Evolutionary conservation across 2,888 invertebrate genomes (phyloP), one percentile per base, ranked within the genome.

Genomic region (Tuberolachnus salignus): DNA sequence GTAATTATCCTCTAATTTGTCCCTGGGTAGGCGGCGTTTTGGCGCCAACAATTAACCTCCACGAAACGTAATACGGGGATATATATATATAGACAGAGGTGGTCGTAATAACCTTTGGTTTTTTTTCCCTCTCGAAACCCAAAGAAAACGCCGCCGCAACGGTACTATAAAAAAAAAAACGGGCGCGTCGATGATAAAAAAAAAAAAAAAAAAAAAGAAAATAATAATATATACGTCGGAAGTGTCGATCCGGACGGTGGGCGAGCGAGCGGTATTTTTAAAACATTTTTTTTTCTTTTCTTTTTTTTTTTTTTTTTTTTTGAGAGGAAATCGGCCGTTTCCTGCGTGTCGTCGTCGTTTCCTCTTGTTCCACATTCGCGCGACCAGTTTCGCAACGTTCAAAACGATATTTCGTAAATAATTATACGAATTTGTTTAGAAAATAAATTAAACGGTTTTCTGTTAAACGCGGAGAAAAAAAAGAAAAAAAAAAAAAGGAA

Each of bases 1-100:
- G 57, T 78, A 78, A 78, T 78, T 78, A 78, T 78, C 57, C 67
- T 78, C 78, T 78, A 78, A 78, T 78, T 78, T 78, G 78, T 78
- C 78, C 67, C 67, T 78, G 49, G n/a, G 78, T 67, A 55, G 78
- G 67, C 67, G 78, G 67, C 16, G 67, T 34, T 78, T 78, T 59
- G 78, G 78, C 78, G 78, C 78, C 78, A 78, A 78, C 64, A 49
- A 69, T 78, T 69, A 78, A 78, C 67, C 78, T 57, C 67, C 21
- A 16, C n/a, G n/a, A n/a, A n/a, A n/a, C n/a, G n/a, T n/a, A n/a
- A n/a, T n/a, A n/a, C n/a, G n/a, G n/a, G n/a, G n/a, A n/a, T n/a
- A n/a, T n/a, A n/a, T n/a, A n/a, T n/a, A n/a, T n/a, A n/a, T n/a
- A n/a, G n/a, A n/a, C n/a, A n/a, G n/a, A n/a, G n/a, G n/a, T n/a